Conservation (phyloP, 2,797 vertebrate genomes). For the Tadarida brasiliensis region DNA sequence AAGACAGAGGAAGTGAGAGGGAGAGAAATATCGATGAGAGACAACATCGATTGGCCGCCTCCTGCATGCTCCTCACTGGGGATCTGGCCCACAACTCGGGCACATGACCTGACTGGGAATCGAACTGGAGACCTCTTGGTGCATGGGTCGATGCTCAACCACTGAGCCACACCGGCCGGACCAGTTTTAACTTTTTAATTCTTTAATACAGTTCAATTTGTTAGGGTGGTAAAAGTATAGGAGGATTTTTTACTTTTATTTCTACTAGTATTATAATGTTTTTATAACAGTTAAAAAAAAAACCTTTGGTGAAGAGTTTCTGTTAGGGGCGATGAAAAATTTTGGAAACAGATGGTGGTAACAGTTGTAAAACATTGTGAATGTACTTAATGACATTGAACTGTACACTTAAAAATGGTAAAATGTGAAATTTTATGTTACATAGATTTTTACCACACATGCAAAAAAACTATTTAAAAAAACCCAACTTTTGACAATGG, state of each 20-base stretch:
- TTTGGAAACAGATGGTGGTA: background rate
- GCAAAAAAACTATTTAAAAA: background rate
- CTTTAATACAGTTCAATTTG: conserved; percentile 1
- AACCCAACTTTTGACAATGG: background rate
- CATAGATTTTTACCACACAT: background rate
- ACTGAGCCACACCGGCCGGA: no score
- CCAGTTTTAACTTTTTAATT: conserved; percentile 35
- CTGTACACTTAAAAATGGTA: background rate
- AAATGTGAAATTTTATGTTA: background rate
- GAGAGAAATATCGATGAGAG: no score
- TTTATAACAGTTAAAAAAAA: conserved; percentile 20
- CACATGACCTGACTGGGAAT: no score
- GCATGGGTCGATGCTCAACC: no score
- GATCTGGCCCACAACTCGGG: background rate
- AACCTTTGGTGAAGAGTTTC: background rate
- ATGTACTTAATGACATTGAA: background rate
- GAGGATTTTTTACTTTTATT: background rate
- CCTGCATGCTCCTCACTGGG: no score
- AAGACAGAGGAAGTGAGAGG: no score
- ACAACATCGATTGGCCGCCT: no score
- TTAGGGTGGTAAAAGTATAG: background rate
- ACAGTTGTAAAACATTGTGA: background rate
- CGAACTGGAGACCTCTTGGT: no score
- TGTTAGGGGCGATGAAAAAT: background rate
- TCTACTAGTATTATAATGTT: conserved; percentile 19